Evolutionary conservation across 2,797 vertebrate genomes (phyloP).

Genomic region (Bradypodion pumilum): DNA sequence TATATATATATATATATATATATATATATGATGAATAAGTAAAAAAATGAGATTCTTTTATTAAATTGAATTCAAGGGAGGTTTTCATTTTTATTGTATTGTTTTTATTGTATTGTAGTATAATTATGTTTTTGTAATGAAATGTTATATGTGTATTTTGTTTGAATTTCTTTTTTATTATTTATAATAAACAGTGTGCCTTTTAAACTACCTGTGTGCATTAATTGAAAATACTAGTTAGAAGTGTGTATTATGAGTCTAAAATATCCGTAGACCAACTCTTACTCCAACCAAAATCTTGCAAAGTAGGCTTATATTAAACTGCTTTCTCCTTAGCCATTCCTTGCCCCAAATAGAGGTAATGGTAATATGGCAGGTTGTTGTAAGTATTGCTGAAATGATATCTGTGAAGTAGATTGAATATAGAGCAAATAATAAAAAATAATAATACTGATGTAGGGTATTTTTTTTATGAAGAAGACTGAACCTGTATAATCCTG

Average conservation of each 20-base stretch:
- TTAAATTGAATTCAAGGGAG: no score
- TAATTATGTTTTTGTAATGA: no score
- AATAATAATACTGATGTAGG: background rate
- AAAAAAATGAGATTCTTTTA: no score
- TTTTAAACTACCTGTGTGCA: background rate
- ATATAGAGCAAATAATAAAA: background rate
- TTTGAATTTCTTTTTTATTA: no score
- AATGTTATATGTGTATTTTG: no score
- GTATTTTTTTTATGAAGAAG: background rate
- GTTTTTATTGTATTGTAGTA: no score
- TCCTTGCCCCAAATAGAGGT: background rate
- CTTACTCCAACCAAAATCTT: no score
- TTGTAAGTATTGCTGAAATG: background rate
- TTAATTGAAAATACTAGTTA: background rate
- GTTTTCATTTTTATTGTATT: no score
- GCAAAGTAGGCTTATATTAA: no score
- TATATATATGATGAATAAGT: no score
- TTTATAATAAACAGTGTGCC: background rate
- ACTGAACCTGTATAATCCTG: background rate
- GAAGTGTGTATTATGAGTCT: background rate
- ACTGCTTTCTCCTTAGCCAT: background rate
- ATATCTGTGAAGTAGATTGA: background rate
- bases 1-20: no score
- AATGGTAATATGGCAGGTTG: background rate
- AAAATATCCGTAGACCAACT: no score